phyloP scores from a whole-genome alignment of 2,888 invertebrate genomes.

The Mesorhabditis sp. region DNA sequence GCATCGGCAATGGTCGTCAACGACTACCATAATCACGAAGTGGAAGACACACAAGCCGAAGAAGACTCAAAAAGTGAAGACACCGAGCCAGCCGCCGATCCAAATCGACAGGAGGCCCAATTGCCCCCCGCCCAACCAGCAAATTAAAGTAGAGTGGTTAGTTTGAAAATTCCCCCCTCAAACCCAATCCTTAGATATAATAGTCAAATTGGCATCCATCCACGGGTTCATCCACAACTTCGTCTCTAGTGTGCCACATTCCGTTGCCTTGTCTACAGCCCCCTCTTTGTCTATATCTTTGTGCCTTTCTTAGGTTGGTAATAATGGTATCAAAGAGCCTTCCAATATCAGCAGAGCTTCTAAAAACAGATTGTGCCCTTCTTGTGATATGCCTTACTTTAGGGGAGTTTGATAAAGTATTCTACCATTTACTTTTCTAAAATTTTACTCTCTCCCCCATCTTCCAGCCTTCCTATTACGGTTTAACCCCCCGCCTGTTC shows the following conservation, averaged over 20 bases:
- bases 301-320: not conserved
- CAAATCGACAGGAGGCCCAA: not conserved
- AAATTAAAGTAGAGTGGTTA: no score
- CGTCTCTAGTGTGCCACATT: not conserved
- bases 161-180: no score
- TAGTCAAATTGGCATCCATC: no score
- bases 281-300: not conserved
- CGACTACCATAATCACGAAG: conserved; percentile 46
- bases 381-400: not conserved
- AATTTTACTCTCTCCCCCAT: not conserved
- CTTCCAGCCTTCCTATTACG: no score
- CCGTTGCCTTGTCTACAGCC: not conserved
- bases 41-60: conserved; percentile 16
- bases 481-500: no score
- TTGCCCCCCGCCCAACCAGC: no score
- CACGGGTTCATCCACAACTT: no score
- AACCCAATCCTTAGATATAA: no score
- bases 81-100: not conserved
- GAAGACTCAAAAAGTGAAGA: conserved; percentile 27
- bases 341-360: not conserved
- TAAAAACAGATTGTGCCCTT: conserved; percentile 2
- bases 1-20: conserved; percentile 27
- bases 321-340: not conserved
- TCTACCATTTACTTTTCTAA: not conserved
- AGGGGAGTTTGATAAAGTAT: not conserved